Evolutionary conservation across 2,888 invertebrate genomes (phyloP), one percentile per base, ranked within the genome.

Genomic region (Megalurothrips usitatus): DNA sequence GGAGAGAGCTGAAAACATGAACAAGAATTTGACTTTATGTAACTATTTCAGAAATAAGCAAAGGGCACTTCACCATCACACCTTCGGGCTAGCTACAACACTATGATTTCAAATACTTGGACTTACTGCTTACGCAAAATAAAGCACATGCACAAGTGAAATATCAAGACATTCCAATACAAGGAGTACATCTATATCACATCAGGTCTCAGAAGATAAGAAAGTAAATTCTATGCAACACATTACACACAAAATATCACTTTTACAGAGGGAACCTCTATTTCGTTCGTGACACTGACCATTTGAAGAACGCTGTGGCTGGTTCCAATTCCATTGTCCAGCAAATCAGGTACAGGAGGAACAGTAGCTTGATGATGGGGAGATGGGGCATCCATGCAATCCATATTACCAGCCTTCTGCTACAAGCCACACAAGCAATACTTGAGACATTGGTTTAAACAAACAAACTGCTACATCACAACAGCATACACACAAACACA

Each of bases 401-500:
- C 68, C 68, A 75, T 75, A 75, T 26, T 75, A 75, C 68, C 68
- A 75, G 68, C 68, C 26, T 75, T 75, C 26, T 75, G 68, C 68
- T 75, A 75, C 26, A 75, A 26, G 68, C 68, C 23, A 75, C 68
- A 75, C 68, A 75, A 23, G 26, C 26, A 58, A 58, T 58, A 58
- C 58, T 58, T 58, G 17, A 6, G n/a, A 58, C 17, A 58, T 14
- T 58, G 17, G 58, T n/a, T 43, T 43, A 58, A 58, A 17, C 58
- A 26, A 26, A 34, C 47, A 52, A 68, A 68, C 23, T 75, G 19
- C 28, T 81, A 75, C 19, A 23, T 79, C 26, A n/a, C 34, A 78
- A 47, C 48, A 14, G 28, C 23, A 26, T 89, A 81, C 90, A 86
- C 82, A 88, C 82, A 19, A 80, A 80, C n/a, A 43, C 23, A 82